These are phyloP conservation scores for Mustelus asterias DNA, from an alignment of 2,113 vertebrate genomes.

Conservation along the genomic window DNA sequence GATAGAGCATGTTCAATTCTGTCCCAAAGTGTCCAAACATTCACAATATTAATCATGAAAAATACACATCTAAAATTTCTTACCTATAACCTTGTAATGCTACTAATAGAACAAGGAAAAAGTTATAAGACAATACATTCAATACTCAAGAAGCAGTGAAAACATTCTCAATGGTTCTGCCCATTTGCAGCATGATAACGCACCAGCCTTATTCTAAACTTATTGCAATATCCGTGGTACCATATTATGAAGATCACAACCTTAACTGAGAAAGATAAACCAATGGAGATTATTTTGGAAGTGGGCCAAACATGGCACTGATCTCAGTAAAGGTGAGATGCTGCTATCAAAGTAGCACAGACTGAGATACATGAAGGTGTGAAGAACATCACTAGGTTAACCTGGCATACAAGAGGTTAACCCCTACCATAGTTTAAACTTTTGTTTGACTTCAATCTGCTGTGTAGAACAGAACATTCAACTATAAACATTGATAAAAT, in stretches of 20 bases:
- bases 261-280: neutral
- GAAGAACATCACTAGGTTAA: neutral
- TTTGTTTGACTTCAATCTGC: constrained; percentile 4
- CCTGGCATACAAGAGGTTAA: neutral
- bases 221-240: neutral
- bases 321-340: neutral
- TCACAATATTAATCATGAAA: neutral
- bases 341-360: neutral
- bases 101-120: neutral
- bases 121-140: neutral
- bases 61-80: neutral
- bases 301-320: neutral
- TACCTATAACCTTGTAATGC: neutral
- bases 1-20: neutral
- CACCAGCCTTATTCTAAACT: neutral
- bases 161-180: neutral
- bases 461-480: neutral
- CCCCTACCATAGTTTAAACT: neutral
- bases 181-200: neutral
- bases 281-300: neutral
- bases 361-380: neutral
- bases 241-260: neutral
- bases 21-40: neutral
- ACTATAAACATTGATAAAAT: constrained; percentile 7
- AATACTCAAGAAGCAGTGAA: neutral